These are phyloP conservation scores for Eumacrocentrus americanus DNA, from an alignment of 2,888 invertebrate species.

Conservation along the genomic window DNA sequence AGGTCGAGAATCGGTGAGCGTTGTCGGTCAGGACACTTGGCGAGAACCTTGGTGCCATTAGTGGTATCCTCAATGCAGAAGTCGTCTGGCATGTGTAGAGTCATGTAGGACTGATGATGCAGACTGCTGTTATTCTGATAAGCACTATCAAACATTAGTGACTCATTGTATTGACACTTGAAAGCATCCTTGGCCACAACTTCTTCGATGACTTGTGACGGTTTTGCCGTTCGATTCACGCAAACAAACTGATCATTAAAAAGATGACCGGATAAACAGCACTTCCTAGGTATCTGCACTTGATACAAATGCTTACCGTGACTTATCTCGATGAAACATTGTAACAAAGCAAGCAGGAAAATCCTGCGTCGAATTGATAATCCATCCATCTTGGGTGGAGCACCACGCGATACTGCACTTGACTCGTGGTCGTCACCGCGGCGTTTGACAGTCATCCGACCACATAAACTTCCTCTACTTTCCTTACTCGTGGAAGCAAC, in stretches of 20 bases:
- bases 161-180: conserved; percentile 7
- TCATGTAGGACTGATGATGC: neutral
- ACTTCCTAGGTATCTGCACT: too few relatives aligned
- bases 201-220: too few relatives aligned
- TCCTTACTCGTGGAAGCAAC: too few relatives aligned
- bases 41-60: conserved; percentile 41
- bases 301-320: too few relatives aligned
- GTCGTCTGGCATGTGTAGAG: conserved; percentile 8
- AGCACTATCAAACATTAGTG: conserved; percentile 6
- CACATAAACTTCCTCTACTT: too few relatives aligned
- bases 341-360: neutral
- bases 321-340: neutral
- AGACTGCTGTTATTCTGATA: conserved; percentile 11
- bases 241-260: too few relatives aligned
- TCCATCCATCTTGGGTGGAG: conserved; percentile 23
- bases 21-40: conserved; percentile 35
- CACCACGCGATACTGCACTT: conserved; percentile 16
- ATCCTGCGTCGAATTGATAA: neutral
- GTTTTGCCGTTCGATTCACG: too few relatives aligned
- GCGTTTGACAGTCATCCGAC: neutral
- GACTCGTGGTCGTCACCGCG: neutral
- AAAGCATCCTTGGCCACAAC: too few relatives aligned
- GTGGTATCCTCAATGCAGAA: conserved; percentile 37
- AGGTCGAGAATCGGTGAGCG: conserved; percentile 25
- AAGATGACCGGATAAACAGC: too few relatives aligned